These are phyloP conservation scores for Agrochola circellaris DNA, from an alignment of 2,888 invertebrate species.

Conservation along the genomic window DNA sequence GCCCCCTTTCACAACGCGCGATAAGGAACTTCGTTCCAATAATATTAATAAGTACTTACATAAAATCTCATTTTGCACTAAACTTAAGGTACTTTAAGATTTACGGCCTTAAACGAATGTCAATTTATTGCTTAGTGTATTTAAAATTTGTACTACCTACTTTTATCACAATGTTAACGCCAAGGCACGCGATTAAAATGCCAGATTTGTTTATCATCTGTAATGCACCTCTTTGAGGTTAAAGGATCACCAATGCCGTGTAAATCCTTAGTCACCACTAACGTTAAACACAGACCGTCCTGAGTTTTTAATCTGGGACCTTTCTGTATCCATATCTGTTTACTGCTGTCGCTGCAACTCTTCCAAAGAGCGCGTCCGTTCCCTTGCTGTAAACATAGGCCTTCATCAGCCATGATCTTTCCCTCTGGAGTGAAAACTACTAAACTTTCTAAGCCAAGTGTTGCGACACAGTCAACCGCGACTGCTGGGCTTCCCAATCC, in stretches of 20 bases:
- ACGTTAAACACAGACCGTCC: constrained; percentile 80
- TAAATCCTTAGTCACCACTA: constrained; percentile 73
- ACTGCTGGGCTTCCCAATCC: constrained; percentile 94
- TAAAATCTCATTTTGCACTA: constrained; percentile 59
- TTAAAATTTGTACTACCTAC: constrained; percentile 64
- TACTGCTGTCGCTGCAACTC: constrained; percentile 92
- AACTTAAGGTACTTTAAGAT: constrained; percentile 30
- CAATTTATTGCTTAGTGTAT: constrained; percentile 37
- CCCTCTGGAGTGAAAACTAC: constrained; percentile 93
- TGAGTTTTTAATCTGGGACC: constrained; percentile 83
- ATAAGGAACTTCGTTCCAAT: too few species aligned
- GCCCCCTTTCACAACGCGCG: too few species aligned
- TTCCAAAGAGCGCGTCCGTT: constrained; percentile 93
- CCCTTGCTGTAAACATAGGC: constrained; percentile 94
- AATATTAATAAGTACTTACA: constrained; percentile 62
- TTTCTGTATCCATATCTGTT: constrained; percentile 93
- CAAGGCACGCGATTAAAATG: constrained; percentile 92
- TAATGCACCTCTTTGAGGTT: constrained; percentile 91
- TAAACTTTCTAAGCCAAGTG: constrained; percentile 92
- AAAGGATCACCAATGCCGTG: constrained; percentile 83
- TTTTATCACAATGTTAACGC: constrained; percentile 82
- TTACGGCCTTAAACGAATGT: constrained; percentile 1
- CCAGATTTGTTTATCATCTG: constrained; percentile 92
- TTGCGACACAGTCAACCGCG: constrained; percentile 92
- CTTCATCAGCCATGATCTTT: constrained; percentile 96